Evolutionary conservation across 2,113 vertebrate species (phyloP).

Genomic region (Hemichromis elongatus): DNA sequence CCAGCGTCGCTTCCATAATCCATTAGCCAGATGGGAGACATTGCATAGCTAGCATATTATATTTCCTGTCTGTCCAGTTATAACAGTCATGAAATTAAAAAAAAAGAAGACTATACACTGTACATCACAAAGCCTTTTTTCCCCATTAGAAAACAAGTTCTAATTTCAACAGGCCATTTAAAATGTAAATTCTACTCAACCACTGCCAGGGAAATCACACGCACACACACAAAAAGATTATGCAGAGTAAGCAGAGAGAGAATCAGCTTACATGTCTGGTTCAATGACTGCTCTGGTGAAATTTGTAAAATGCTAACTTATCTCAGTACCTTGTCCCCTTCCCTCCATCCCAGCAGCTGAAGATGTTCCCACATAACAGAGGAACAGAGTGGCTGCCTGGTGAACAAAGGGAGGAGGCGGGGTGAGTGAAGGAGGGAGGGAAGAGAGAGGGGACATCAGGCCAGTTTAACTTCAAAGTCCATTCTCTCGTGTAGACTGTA

Average conservation of each 20-base stretch:
- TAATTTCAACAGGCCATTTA: slow-evolving; percentile 48
- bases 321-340: slow-evolving; percentile 8
- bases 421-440: slow-evolving; percentile 35
- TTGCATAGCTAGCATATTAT: slow-evolving; percentile 50
- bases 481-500: slow-evolving; percentile 19
- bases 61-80: slow-evolving; percentile 57
- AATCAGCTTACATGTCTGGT: slow-evolving; percentile 49
- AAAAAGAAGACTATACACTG: slow-evolving; percentile 68
- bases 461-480: slow-evolving; percentile 35
- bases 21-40: slow-evolving; percentile 55
- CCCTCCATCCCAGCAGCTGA: slow-evolving; percentile 43
- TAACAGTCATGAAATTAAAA: slow-evolving; percentile 47
- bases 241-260: slow-evolving; percentile 40
- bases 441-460: slow-evolving; percentile 16
- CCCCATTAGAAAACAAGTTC: slow-evolving; percentile 50
- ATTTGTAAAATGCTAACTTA: slow-evolving; percentile 5
- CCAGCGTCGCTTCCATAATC: slow-evolving; percentile 30
- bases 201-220: slow-evolving; percentile 60
- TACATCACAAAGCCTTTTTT: slow-evolving; percentile 62
- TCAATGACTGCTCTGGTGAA: slow-evolving; percentile 25
- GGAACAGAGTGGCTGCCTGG: slow-evolving; percentile 44
- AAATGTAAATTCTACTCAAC: slow-evolving; percentile 58
- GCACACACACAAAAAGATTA: slow-evolving; percentile 16
- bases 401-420: slow-evolving; percentile 51
- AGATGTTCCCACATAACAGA: slow-evolving; percentile 31